Conservation (phyloP, 2,888 invertebrate genomes). For the Sphecodes monilicornis region DNA sequence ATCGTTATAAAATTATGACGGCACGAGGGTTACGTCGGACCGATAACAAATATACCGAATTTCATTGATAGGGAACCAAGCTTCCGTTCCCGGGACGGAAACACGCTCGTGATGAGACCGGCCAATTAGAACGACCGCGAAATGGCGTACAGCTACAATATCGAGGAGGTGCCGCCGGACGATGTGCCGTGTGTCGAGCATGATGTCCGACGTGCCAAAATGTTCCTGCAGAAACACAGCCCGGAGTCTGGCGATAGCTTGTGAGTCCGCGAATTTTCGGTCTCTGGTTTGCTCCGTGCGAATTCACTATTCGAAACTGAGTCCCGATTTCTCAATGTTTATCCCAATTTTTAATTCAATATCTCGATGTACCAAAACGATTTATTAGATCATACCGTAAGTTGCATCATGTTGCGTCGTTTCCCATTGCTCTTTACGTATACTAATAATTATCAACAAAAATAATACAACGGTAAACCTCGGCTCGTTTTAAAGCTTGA, state of each 20-base stretch:
- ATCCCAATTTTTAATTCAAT: too few relatives aligned
- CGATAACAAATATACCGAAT: neutral
- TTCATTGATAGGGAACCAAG: constrained; percentile 5
- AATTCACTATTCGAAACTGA: too few relatives aligned
- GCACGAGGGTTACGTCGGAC: constrained; percentile 26
- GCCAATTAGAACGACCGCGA: constrained; percentile 38
- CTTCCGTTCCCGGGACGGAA: neutral
- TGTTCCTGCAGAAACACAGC: constrained; percentile 87
- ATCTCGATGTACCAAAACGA: too few relatives aligned
- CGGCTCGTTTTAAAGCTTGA: too few relatives aligned
- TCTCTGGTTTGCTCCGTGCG: too few relatives aligned
- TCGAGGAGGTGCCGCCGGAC: constrained; percentile 71
- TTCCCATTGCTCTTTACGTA: too few relatives aligned
- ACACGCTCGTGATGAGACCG: neutral
- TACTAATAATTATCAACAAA: too few relatives aligned
- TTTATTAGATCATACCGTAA: too few relatives aligned
- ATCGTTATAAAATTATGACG: constrained; percentile 51
- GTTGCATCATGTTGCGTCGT: too few relatives aligned
- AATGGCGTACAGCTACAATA: constrained; percentile 76
- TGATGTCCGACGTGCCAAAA: constrained; percentile 87
- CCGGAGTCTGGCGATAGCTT: constrained; percentile 87
- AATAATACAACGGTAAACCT: too few relatives aligned
- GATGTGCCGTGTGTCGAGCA: constrained; percentile 83
- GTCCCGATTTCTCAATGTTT: too few relatives aligned
- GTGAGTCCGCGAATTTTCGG: constrained; percentile 83